Base-by-base conservation (phyloP, 2,797 vertebrate species). In the Hemitrygon akajei region DNA sequence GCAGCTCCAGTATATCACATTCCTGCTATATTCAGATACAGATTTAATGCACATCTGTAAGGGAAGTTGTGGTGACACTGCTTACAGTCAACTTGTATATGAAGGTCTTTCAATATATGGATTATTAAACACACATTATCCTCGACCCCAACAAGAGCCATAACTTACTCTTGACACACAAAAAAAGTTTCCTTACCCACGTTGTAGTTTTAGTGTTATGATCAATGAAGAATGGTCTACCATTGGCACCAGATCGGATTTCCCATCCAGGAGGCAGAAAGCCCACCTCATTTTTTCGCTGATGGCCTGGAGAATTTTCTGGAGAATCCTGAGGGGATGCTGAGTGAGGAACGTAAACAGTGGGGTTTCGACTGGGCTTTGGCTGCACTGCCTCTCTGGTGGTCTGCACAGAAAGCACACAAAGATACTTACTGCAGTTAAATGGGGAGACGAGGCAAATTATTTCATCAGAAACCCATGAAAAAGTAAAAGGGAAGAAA, bases 141-240 rank as follows among this genome's bases (percentile, higher is more conserved):
- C 7, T n/a, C 18, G 7, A 37, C 14, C 77, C 37, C 18, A 37
- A 16, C 5, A 69, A 71, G 20, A 22, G 34, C 2, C 34, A 79
- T 79, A 79, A 79, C 34, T 37, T 37, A n/a, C n/a, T n/a, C 77
- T 37, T 37, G 34, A 18, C 1, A 79, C 16, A 1, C 7, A 76
- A 25, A 30, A 79, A 4, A 79, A 10, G 22, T 22, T n/a, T n/a
- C 73, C 87, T 94, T 97, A 99, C 98, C 98, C 99, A 99, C 94
- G 98, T 98, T 73, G 98, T 99, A 12, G 97, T 98, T 96, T 98
- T 99, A 92, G 98, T 98, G 94, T 97, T 98, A 96, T 99, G 98
- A 96, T 99, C 97, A 71, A 99, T 98, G 95, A 99, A 99, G 96
- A 99, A 99, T 0, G 98, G 97, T 94, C 98, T 97, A 94, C 98